Evolutionary conservation across 1,140 invertebrate species (phyloP).

Genomic region (Calephelis virginiensis): DNA sequence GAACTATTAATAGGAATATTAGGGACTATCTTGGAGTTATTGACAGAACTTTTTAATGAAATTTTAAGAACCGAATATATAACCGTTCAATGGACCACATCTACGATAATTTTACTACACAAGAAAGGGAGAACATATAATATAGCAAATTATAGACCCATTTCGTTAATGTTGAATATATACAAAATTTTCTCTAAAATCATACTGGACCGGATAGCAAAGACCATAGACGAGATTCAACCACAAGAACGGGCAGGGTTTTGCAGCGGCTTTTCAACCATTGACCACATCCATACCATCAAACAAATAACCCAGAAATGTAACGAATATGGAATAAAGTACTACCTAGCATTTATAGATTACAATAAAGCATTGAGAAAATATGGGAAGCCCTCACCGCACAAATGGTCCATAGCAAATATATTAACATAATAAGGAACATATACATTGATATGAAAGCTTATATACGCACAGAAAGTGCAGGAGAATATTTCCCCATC

Average conservation of each 20-base stretch:
- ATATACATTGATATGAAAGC: no score
- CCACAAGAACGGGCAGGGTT: constrained; percentile 32
- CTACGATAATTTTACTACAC: constrained; percentile 35
- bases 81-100: constrained; percentile 33
- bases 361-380: no score
- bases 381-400: no score
- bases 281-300: constrained; percentile 34
- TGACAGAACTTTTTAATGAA: constrained; percentile 35
- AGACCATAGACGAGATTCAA: constrained; percentile 30
- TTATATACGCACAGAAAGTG: no score
- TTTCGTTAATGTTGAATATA: constrained; percentile 31
- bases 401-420: no score
- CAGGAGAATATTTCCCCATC: no score
- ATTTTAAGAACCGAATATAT: constrained; percentile 34
- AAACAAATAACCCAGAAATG: no score
- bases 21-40: constrained; percentile 11
- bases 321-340: no score
- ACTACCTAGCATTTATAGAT: no score
- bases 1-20: constrained; percentile 30
- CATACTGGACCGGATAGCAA: constrained; percentile 29
- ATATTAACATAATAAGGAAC: no score
- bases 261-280: constrained; percentile 28
- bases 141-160: constrained; percentile 36
- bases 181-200: constrained; percentile 39
- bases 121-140: constrained; percentile 36